phyloP scores from a whole-genome alignment of 2,113 vertebrate genomes.

The Solea senegalensis region DNA sequence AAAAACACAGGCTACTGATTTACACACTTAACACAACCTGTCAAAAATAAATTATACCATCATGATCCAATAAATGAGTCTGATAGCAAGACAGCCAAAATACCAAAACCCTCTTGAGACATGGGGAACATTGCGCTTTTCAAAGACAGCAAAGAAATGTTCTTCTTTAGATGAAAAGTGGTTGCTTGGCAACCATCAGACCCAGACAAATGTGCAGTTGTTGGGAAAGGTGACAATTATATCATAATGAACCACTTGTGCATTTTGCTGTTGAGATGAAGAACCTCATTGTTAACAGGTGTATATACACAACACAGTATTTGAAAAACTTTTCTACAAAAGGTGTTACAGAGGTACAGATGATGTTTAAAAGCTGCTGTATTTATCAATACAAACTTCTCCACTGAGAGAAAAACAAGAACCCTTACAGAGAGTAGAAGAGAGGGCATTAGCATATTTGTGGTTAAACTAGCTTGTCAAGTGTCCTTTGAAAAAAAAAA shows the following conservation, averaged over 20 bases:
- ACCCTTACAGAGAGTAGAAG: background rate
- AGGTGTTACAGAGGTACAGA: background rate
- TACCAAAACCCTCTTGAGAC: background rate
- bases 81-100: background rate
- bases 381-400: background rate
- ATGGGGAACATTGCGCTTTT: conserved; percentile 22
- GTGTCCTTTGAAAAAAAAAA: background rate
- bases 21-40: background rate
- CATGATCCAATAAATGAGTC: conserved; percentile 1
- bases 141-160: conserved; percentile 13
- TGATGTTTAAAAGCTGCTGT: conserved; percentile 18
- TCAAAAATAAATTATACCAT: background rate
- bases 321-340: background rate
- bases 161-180: conserved; percentile 24
- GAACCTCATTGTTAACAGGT: background rate
- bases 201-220: conserved; percentile 11
- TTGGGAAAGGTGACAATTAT: conserved; percentile 9
- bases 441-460: background rate
- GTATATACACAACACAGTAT: background rate
- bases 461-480: background rate
- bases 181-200: conserved; percentile 66
- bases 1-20: background rate
- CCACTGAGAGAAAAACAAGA: conserved; percentile 15
- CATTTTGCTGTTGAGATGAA: background rate
- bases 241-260: background rate